phyloP scores from a whole-genome alignment of 2,797 vertebrate species.

The Sorex maritimensis region DNA sequence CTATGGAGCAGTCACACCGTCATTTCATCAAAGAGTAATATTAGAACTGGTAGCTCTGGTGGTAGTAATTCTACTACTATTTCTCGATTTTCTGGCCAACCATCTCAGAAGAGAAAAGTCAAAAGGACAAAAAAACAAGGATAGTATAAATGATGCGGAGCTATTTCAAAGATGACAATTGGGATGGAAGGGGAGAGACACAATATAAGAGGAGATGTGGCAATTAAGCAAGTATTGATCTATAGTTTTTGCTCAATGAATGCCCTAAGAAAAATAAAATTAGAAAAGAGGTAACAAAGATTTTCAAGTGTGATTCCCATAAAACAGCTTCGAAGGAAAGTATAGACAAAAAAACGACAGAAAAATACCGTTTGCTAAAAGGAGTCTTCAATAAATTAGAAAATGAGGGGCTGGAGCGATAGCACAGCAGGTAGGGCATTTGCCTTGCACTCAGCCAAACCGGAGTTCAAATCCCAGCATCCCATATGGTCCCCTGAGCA shows the following conservation, averaged over 20 bases:
- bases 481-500: no score
- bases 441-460: no score
- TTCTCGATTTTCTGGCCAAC: not conserved
- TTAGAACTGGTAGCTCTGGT: not conserved
- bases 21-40: not conserved
- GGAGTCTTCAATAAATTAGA: not conserved
- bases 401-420: not conserved
- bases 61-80: not conserved
- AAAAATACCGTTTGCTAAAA: not conserved
- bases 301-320: not conserved
- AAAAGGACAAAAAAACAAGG: not conserved
- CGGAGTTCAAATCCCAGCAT: no score
- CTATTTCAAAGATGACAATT: no score
- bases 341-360: not conserved
- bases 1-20: not conserved
- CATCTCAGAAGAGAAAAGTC: not conserved
- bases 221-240: not conserved
- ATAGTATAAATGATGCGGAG: not conserved
- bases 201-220: not conserved
- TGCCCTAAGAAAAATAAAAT: not conserved
- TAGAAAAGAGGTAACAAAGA: not conserved
- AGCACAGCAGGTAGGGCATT: no score
- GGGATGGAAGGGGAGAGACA: fast-evolving
- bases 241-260: not conserved
- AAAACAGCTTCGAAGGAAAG: not conserved